Percentiles rank a stretch among this genome's conserved stretches.
Conservation (phyloP, 2,113 vertebrate species). For the Candoia aspera region DNA sequence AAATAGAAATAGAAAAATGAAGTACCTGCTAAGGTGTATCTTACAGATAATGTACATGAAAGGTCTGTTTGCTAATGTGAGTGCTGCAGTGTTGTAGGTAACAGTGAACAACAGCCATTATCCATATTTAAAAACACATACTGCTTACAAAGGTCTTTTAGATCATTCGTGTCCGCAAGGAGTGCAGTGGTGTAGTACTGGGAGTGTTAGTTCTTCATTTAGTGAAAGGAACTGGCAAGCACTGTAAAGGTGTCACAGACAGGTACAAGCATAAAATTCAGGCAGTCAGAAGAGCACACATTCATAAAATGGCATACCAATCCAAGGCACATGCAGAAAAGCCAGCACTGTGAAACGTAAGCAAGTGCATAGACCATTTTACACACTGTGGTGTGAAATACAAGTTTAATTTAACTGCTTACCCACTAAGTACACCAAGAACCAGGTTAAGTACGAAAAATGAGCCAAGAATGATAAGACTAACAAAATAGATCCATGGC, state of each 20-base stretch:
- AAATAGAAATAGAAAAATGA: slow-evolving; percentile 22
- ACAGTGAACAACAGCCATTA: slow-evolving; percentile 19
- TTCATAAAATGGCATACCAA: slow-evolving; percentile 61
- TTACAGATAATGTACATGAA: slow-evolving; percentile 22
- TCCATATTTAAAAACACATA: background rate
- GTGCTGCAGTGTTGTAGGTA: slow-evolving; percentile 22
- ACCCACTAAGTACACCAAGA: slow-evolving; percentile 99
- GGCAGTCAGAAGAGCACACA: slow-evolving; percentile 73
- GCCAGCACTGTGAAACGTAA: slow-evolving; percentile 64
- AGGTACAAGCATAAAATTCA: slow-evolving; percentile 68
- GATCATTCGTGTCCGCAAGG: slow-evolving; percentile 9
- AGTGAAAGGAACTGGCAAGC: slow-evolving; percentile 62
- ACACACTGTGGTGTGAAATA: slow-evolving; percentile 68
- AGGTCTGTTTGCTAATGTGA: background rate
- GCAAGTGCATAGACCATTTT: slow-evolving; percentile 69
- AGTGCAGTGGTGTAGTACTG: slow-evolving; percentile 31
- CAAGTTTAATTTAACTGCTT: slow-evolving; percentile 83
- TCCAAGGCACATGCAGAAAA: slow-evolving; percentile 75
- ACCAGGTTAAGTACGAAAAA: slow-evolving; percentile 99
- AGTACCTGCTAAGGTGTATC: background rate
- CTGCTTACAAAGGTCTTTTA: slow-evolving; percentile 16
- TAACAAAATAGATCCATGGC: slow-evolving; percentile 99
- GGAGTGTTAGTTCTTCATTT: slow-evolving; percentile 51
- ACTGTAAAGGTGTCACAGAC: slow-evolving; percentile 69
- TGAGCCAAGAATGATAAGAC: slow-evolving; percentile 99